Evolutionary conservation across 2,888 invertebrate genomes (phyloP).

Genomic region (Nezara viridula): DNA sequence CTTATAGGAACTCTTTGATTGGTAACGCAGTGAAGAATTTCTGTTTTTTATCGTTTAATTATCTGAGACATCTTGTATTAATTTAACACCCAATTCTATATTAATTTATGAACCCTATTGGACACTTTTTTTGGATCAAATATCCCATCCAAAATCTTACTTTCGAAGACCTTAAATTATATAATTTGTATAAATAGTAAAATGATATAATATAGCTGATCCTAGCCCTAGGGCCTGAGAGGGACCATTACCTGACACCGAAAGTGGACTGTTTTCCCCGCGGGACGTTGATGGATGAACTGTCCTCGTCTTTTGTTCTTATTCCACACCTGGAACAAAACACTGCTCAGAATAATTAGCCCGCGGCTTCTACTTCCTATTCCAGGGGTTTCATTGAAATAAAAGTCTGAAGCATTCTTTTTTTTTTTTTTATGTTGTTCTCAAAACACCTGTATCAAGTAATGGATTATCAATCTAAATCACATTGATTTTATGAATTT

Average conservation of each 20-base stretch:
- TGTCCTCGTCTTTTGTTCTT: constrained; percentile 27
- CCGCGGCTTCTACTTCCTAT: neutral
- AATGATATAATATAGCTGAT: neutral
- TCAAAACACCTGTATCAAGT: neutral
- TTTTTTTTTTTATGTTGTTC: neutral
- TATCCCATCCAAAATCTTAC: too few species aligned
- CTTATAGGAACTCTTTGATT: too few species aligned
- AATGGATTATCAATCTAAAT: neutral
- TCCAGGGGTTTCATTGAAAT: neutral
- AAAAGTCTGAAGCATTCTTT: neutral
- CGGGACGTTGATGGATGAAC: neutral
- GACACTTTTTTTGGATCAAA: too few species aligned
- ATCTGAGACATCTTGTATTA: too few species aligned
- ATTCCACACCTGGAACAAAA: constrained; percentile 26
- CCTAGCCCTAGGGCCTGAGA: neutral
- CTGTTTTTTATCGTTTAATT: too few species aligned
- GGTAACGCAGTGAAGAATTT: too few species aligned
- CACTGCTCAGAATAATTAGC: constrained; percentile 28
- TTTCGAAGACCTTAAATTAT: too few species aligned
- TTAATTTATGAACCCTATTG: too few species aligned
- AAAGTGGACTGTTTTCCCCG: neutral
- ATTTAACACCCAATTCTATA: too few species aligned
- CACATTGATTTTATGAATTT: neutral
- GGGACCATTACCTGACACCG: constrained; percentile 16
- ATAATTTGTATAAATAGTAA: neutral